Percentiles rank a stretch among this genome's conserved stretches.
Evolutionary conservation across 2,888 invertebrate species (phyloP).

Genomic region (Trisateles emortualis): DNA sequence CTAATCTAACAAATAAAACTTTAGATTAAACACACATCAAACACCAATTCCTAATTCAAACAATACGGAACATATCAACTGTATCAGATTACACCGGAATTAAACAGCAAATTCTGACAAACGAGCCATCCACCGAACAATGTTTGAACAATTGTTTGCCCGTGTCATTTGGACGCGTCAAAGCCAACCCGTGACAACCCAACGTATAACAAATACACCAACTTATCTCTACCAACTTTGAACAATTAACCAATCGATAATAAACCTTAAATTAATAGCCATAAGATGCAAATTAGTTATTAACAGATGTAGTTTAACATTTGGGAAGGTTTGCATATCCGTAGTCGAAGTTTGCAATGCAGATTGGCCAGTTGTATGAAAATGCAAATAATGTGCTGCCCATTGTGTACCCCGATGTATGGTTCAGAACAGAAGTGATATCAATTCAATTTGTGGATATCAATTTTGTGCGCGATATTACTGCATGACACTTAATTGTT

Average conservation of each 20-base stretch:
- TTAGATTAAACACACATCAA: too few species aligned
- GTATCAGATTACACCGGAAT: slow-evolving; percentile 46
- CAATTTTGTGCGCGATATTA: slow-evolving; percentile 14
- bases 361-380: slow-evolving; percentile 78
- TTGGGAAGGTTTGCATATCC: slow-evolving; percentile 65
- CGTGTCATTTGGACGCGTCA: slow-evolving; percentile 68
- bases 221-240: slow-evolving; percentile 26
- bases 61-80: slow-evolving; percentile 33
- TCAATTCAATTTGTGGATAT: slow-evolving; percentile 40
- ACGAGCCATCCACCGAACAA: slow-evolving; percentile 47
- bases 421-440: slow-evolving; percentile 40
- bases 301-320: slow-evolving; percentile 22
- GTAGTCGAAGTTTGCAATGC: slow-evolving; percentile 76
- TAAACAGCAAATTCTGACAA: slow-evolving; percentile 49
- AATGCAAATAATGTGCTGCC: slow-evolving; percentile 71
- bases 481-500: slow-evolving; percentile 4
- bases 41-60: slow-evolving; percentile 22
- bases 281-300: slow-evolving; percentile 12
- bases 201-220: slow-evolving; percentile 53
- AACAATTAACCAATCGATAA: slow-evolving; percentile 1
- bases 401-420: slow-evolving; percentile 54
- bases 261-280: rapidly evolving
- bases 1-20: too few species aligned
- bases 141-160: slow-evolving; percentile 66
- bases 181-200: slow-evolving; percentile 66